Percentiles rank a stretch among this genome's conserved stretches.
Evolutionary conservation across 2,888 invertebrate genomes (phyloP).

Genomic region (Agrotis exclamationis): DNA sequence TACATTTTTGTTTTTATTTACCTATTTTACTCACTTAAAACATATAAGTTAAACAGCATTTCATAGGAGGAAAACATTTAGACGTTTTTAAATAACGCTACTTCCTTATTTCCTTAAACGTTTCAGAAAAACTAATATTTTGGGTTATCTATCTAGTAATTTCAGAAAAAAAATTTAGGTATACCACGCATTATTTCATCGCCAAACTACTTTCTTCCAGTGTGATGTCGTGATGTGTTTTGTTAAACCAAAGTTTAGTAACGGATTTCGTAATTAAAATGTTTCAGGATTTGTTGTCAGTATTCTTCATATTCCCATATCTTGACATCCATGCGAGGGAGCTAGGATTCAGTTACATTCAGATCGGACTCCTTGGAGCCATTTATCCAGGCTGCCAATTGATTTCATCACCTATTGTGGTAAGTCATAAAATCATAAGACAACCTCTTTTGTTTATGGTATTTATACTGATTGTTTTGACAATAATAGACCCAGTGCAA

Average conservation of each 20-base stretch:
- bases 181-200: no score
- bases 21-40: no score
- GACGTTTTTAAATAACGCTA: background rate
- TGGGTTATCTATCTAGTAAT: background rate
- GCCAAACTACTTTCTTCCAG: background rate
- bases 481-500: background rate
- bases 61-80: background rate
- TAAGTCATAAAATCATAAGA: conserved; percentile 27
- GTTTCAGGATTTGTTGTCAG: conserved; percentile 76
- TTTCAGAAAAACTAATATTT: background rate
- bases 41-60: background rate
- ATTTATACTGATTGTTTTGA: background rate
- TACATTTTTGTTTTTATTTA: no score
- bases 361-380: conserved; percentile 39
- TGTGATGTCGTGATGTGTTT: no score
- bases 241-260: no score
- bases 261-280: background rate
- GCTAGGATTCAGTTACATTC: conserved; percentile 45
- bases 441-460: background rate
- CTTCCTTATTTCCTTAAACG: background rate
- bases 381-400: conserved; percentile 35
- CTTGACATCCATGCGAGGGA: conserved; percentile 30
- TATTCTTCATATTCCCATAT: conserved; percentile 41
- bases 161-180: background rate
- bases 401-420: conserved; percentile 45